Evolutionary conservation across 2,888 invertebrate genomes (phyloP).

Genomic region (Chloromyia formosa): DNA sequence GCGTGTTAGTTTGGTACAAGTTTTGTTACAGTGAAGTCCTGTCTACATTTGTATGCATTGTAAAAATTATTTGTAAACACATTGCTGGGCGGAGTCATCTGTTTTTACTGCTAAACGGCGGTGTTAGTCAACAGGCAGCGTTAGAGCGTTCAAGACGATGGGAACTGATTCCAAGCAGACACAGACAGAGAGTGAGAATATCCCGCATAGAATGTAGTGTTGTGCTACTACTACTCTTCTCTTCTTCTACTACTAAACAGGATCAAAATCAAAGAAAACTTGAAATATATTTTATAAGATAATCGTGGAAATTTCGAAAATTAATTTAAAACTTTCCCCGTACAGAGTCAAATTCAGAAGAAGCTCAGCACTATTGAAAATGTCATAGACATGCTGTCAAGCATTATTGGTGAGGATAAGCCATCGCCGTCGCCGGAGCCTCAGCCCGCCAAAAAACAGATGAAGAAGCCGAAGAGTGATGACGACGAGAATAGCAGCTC

Average conservation of each 20-base stretch:
- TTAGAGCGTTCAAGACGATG: too few species aligned
- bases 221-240: constrained; percentile 15
- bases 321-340: constrained; percentile 43
- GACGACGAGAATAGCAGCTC: constrained; percentile 54
- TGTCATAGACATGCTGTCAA: constrained; percentile 87
- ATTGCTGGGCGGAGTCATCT: background rate
- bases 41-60: constrained; percentile 33
- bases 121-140: background rate
- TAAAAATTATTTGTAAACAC: constrained; percentile 23
- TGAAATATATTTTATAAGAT: constrained; percentile 45
- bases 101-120: background rate
- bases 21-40: constrained; percentile 24
- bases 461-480: constrained; percentile 46
- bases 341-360: constrained; percentile 63
- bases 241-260: constrained; percentile 42
- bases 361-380: constrained; percentile 78
- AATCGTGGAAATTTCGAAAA: constrained; percentile 37
- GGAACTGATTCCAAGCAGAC: background rate
- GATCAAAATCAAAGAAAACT: constrained; percentile 44
- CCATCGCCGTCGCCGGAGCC: constrained; percentile 53
- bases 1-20: background rate
- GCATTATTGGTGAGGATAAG: constrained; percentile 79
- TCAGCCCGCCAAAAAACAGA: constrained; percentile 44
- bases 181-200: background rate
- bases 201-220: constrained; percentile 14